Evolutionary conservation across 2,888 invertebrate species (phyloP).

Genomic region (Tricholauxania praeusta): DNA sequence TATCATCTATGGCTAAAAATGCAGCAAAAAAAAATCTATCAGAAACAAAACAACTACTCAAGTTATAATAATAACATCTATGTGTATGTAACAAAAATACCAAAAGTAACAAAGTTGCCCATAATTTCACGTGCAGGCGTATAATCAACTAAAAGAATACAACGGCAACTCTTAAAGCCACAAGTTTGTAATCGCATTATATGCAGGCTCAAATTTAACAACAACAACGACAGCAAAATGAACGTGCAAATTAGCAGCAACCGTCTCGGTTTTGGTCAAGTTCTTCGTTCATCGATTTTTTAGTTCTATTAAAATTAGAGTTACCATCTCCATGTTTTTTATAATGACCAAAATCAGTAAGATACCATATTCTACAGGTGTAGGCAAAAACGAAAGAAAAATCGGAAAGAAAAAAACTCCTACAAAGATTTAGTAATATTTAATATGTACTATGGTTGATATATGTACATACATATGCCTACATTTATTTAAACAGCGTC

Average conservation of each 20-base stretch:
- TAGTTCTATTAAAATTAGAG: no score
- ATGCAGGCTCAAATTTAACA: conserved; percentile 21
- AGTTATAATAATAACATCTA: conserved; percentile 8
- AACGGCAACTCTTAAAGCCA: conserved; percentile 14
- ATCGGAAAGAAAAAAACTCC: no score
- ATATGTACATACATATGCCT: no score
- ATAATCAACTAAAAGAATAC: conserved; percentile 28
- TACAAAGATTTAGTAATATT: no score
- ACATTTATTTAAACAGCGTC: no score
- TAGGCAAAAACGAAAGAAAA: no score
- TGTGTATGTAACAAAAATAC: not conserved
- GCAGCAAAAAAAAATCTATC: not conserved
- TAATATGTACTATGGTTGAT: no score
- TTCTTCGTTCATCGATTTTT: no score
- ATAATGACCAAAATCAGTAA: no score
- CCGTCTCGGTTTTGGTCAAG: conserved; percentile 15
- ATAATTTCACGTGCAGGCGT: conserved; percentile 32
- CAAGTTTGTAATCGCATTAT: conserved; percentile 24
- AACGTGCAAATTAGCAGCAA: conserved; percentile 21
- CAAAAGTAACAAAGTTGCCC: not conserved
- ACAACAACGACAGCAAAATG: conserved; percentile 21
- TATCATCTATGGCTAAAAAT: conserved; percentile 4
- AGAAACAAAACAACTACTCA: not conserved
- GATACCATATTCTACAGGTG: no score
- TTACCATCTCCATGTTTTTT: no score